Conservation (phyloP, 1,140 invertebrate genomes). For the Brachionus rubens region DNA sequence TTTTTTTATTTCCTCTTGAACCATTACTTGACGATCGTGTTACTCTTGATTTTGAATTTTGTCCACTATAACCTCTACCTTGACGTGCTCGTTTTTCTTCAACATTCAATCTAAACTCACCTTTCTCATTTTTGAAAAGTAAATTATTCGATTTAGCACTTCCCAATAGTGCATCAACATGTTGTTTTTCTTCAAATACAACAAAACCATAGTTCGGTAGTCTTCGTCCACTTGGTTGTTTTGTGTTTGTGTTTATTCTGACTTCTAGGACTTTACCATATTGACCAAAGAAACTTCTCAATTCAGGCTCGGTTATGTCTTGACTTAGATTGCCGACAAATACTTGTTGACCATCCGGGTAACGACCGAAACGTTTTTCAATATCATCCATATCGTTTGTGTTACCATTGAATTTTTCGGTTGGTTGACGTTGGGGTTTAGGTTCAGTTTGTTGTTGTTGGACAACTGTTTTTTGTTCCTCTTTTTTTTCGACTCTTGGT, state of each 20-base stretch:
- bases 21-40: conserved; percentile 28
- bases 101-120: conserved; percentile 38
- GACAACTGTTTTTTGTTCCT: not conserved
- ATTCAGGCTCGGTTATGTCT: not conserved
- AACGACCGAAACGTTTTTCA: conserved; percentile 26
- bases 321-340: conserved; percentile 40
- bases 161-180: conserved; percentile 5
- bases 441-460: not conserved
- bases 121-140: conserved; percentile 31
- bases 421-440: not conserved
- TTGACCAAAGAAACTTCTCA: conserved; percentile 28
- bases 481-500: not conserved
- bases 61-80: not conserved
- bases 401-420: conserved; percentile 9
- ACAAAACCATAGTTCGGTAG: conserved; percentile 44
- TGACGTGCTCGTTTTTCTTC: conserved; percentile 41
- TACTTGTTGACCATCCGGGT: conserved; percentile 42
- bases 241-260: conserved; percentile 38
- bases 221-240: conserved; percentile 19
- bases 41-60: not conserved
- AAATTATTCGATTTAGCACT: conserved; percentile 35
- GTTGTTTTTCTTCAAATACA: conserved; percentile 23
- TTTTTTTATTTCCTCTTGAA: conserved; percentile 41
- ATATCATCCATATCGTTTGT: conserved; percentile 21
- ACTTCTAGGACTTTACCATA: conserved; percentile 38